Evolutionary conservation across 1,140 invertebrate genomes (phyloP).

Genomic region (Drosophila navojoa): DNA sequence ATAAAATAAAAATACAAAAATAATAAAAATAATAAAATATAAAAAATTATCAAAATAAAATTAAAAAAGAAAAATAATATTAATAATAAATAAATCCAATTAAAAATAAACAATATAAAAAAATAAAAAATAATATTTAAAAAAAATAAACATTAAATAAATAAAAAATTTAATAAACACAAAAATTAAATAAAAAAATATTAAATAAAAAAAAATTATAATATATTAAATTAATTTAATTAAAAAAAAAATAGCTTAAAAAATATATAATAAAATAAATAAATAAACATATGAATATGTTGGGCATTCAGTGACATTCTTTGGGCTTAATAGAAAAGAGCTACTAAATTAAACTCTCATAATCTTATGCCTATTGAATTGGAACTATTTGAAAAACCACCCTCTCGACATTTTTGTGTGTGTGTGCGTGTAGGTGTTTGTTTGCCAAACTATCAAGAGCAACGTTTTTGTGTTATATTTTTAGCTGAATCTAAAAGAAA

Average conservation of each 20-base stretch:
- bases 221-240: no score
- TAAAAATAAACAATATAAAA: no score
- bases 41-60: no score
- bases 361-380: not conserved
- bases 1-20: not conserved
- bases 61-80: no score
- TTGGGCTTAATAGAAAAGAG: not conserved
- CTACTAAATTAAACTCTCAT: not conserved
- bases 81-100: no score
- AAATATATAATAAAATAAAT: not conserved
- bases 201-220: no score
- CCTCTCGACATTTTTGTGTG: constrained; percentile 28
- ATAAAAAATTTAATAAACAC: no score
- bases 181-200: not conserved
- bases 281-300: not conserved
- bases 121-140: no score
- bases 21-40: not conserved
- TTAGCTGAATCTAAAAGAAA: constrained; percentile 52
- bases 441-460: constrained; percentile 26
- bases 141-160: no score
- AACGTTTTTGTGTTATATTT: constrained; percentile 55
- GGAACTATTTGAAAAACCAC: not conserved
- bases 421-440: constrained; percentile 11
- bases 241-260: no score
- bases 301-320: no score